Base-by-base conservation (phyloP, 2,113 vertebrate species). In the Sinocyclocheilus rhinocerous region DNA sequence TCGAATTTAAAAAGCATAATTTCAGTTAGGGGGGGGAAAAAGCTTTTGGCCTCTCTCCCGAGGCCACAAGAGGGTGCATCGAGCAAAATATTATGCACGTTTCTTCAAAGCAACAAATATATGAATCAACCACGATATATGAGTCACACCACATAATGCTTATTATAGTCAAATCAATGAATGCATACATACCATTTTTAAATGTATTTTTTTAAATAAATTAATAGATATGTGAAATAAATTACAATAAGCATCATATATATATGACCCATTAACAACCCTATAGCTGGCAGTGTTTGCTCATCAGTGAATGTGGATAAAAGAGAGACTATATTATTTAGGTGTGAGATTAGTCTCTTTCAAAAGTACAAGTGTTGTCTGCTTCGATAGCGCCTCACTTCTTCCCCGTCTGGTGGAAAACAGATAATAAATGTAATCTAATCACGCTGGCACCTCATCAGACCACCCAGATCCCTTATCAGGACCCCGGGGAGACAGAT, bases 391-490 rank as follows among this genome's bases (percentile, higher is more conserved):
- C 76, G 13, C 65, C 67, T 80, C 57, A 29, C 67, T 87, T 52
- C 65, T 81, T 81, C 10, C 22, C 22, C 9, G 75, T 83, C 86
- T 76, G 69, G 72, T 50, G 87, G 89, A 91, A 93, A 93, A 89
- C 75, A 61, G 82, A 88, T 59, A 39, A 76, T 79, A 90, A 89
- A 92, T 85, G 87, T 26, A 89, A 92, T 91, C 89, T 91, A 92
- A 91, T 93, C 91, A 29, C 4, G 9, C 88, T 86, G 89, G 91
- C 89, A 91, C 89, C 91, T 92, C 89, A 89, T 91, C 89, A 90
- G 89, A 57, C 92, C 90, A 75, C 87, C 86, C 84, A 24, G 75
- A 89, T 88, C 79, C 70, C 87, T 90, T 92, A 92, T 93, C 92
- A 79, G 78, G 87, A 67, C 89, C 85, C 89, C 59, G 26, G 87